Evolutionary conservation across 23 tunicate genomes (phyloP).

Genomic region (Clavelina lepadiformis): DNA sequence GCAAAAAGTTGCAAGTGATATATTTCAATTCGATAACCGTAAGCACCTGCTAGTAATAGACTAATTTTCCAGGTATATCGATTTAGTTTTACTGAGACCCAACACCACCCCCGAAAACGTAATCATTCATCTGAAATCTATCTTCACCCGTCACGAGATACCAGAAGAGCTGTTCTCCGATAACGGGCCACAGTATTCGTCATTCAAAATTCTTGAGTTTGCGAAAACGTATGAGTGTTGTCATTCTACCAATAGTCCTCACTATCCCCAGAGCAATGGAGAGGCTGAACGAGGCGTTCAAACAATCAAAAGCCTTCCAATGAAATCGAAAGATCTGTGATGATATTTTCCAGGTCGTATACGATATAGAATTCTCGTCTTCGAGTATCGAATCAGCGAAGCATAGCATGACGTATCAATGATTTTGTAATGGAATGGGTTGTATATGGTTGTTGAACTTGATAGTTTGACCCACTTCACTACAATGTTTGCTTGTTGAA

Average conservation of each 20-base stretch:
- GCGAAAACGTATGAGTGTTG: not conserved
- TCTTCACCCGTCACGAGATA: slow-evolving; percentile 4
- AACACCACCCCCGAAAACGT: slow-evolving; percentile 3
- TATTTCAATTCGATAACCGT: slow-evolving; percentile 1
- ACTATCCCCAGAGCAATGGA: slow-evolving; percentile 30
- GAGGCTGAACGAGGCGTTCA: slow-evolving; percentile 26
- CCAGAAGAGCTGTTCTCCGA: slow-evolving; percentile 3
- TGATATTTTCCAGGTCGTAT: too few species aligned
- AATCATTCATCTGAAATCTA: slow-evolving; percentile 12
- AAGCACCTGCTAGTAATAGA: slow-evolving; percentile 2
- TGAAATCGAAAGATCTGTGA: slow-evolving; percentile 7
- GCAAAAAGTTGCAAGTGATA: slow-evolving; percentile 4
- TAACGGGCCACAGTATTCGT: slow-evolving; percentile 14
- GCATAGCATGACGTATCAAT: too few species aligned
- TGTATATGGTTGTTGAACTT: too few species aligned
- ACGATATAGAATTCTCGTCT: too few species aligned
- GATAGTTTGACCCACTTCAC: too few species aligned
- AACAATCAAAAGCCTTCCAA: slow-evolving; percentile 18
- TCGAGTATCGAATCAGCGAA: too few species aligned
- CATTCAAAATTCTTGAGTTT: not conserved
- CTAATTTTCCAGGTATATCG: slow-evolving; percentile 7
- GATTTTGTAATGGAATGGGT: too few species aligned
- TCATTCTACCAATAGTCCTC: slow-evolving; percentile 8
- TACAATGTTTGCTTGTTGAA: too few species aligned
- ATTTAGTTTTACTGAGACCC: not conserved